Evolutionary conservation across 2,888 invertebrate genomes (phyloP), one percentile per base, ranked within the genome.

Genomic region (Chymomyza procnemis): DNA sequence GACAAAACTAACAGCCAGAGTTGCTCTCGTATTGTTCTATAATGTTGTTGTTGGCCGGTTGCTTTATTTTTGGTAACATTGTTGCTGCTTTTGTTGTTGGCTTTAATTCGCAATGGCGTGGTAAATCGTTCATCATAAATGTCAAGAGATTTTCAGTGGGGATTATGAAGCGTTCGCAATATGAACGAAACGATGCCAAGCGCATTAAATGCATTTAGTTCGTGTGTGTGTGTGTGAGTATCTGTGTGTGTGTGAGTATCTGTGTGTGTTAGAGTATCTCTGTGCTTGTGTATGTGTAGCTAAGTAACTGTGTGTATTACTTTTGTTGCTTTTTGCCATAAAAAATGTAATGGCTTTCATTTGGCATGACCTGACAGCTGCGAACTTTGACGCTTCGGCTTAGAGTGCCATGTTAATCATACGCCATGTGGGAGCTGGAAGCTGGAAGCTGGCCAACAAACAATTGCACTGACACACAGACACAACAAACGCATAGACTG

Each of bases 111-210:
- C 63, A 65, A 66, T 73, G 73, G 73, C 73, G 73, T 73, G 73
- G 73, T 64, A 73, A 73, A 73, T 73, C 73, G 73, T 73, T 73
- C 73, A 73, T 73, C 73, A 73, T 73, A 73, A 73, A 73, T 71
- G 73, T 73, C 73, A 73, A 73, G 73, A 73, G 73, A 69, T 69
- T 73, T 73, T 64, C 73, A 63, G 58, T 30, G 57, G 50, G 73
- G 73, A 73, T 73, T 72, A 72, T 57, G 52, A 16, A 26, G 30
- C 50, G 9, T 3, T 16, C 16, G 50, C 16, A 19, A 50, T 21
- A 21, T 21, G 19, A 54, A 21, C 18, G 54, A 54, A 16, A 56
- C 26, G 56, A 30, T 56, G 56, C 26, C 56, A 56, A 26, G 56
- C 56, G 56, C 56, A 56, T 56, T 56, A 56, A 56, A 56, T 56